These are phyloP conservation scores for Atherinosoma microstoma DNA, from an alignment of 2,797 vertebrate species.

Conservation along the genomic window DNA sequence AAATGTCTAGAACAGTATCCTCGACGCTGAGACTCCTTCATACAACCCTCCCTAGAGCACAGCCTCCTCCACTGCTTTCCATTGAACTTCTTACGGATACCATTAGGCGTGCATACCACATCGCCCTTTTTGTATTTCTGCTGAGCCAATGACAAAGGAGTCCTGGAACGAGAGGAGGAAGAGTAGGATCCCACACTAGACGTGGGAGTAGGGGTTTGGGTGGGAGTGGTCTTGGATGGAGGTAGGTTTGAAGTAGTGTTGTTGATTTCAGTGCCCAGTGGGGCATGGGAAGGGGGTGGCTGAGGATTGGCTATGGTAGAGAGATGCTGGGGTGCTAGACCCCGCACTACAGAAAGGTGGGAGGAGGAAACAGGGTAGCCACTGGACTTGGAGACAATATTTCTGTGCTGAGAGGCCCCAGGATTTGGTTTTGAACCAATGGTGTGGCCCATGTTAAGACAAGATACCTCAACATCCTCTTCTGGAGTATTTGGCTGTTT, in stretches of 20 bases:
- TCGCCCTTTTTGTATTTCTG: conserved; percentile 96
- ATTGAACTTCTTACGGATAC: conserved; percentile 95
- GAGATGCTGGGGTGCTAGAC: conserved; percentile 61
- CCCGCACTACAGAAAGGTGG: conserved; percentile 71
- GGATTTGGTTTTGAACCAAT: conserved; percentile 54
- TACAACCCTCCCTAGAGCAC: conserved; percentile 92
- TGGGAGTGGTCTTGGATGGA: conserved; percentile 82
- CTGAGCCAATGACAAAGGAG: conserved; percentile 88
- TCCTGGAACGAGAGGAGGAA: conserved; percentile 86
- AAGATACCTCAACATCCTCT: conserved; percentile 90
- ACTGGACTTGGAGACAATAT: conserved; percentile 83
- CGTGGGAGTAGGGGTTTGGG: conserved; percentile 73
- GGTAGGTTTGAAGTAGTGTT: conserved; percentile 69
- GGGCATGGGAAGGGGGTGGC: conserved; percentile 80
- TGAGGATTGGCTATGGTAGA: conserved; percentile 75
- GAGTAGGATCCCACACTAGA: conserved; percentile 75
- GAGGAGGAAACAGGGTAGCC: conserved; percentile 75
- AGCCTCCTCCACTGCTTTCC: conserved; percentile 95
- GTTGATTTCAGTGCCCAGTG: conserved; percentile 73
- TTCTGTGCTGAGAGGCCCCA: conserved; percentile 76
- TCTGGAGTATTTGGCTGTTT: conserved; percentile 80
- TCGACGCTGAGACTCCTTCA: conserved; percentile 93
- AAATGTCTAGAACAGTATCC: conserved; percentile 94
- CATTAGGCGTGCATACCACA: conserved; percentile 93
- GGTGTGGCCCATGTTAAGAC: conserved; percentile 81